A percentile compares a stretch with the other conserved stretches of the same genome.
Conservation (phyloP, 2,888 invertebrate genomes). For the Plebejus argus region DNA sequence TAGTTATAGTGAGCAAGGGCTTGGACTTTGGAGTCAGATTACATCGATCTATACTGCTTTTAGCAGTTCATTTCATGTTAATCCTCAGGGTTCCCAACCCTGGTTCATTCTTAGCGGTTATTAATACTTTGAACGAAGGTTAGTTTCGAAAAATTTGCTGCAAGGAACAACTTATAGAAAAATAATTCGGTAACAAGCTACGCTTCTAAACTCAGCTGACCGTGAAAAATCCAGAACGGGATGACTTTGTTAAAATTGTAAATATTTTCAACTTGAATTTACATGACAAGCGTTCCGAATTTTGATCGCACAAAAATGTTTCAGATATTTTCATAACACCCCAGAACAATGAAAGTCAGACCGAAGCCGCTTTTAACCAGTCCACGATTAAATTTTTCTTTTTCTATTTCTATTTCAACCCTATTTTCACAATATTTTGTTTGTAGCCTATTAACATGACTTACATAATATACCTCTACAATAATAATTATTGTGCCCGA, state of each 20-base stretch:
- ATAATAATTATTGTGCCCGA: too few relatives aligned
- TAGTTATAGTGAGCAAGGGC: conserved; percentile 12
- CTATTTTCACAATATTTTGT: not conserved
- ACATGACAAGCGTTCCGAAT: conserved; percentile 12
- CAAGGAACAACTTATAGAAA: not conserved
- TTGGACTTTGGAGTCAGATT: not conserved
- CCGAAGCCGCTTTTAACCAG: not conserved
- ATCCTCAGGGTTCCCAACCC: not conserved
- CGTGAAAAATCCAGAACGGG: not conserved
- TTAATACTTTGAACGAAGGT: too few relatives aligned
- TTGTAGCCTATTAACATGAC: too few relatives aligned
- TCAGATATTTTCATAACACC: not conserved
- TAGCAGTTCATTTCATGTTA: not conserved
- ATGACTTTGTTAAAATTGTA: conserved; percentile 7
- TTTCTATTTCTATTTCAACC: not conserved
- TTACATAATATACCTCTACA: too few relatives aligned
- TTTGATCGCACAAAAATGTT: not conserved
- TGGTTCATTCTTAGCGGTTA: not conserved
- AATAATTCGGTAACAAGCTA: not conserved
- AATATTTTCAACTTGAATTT: conserved; percentile 10
- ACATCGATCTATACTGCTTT: not conserved
- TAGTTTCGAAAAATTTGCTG: not conserved
- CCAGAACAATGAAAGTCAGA: not conserved
- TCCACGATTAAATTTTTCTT: not conserved
- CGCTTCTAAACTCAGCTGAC: not conserved